Evolutionary conservation across 2,113 vertebrate genomes (phyloP).

Genomic region (Pedionomus torquatus): DNA sequence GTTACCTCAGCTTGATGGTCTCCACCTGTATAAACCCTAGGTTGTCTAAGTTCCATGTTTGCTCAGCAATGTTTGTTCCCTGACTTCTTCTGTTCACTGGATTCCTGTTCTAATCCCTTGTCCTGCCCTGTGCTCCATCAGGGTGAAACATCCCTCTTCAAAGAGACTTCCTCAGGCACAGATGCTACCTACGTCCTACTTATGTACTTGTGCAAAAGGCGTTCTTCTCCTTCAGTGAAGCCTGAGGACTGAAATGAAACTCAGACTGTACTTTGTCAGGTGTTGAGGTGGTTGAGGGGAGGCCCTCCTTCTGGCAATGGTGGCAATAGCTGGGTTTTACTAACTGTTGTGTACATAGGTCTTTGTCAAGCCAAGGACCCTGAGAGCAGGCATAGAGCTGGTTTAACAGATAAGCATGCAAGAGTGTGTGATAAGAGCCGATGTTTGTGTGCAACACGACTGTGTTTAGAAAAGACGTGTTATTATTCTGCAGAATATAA

Average conservation of each 20-base stretch:
- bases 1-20: background rate
- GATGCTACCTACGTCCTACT: background rate
- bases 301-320: background rate
- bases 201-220: background rate
- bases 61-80: background rate
- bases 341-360: fast-evolving
- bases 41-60: background rate
- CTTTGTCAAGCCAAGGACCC: background rate
- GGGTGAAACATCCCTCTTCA: background rate
- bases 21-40: background rate
- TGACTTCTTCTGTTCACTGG: background rate
- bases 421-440: background rate
- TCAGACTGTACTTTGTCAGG: background rate
- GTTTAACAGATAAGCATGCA: background rate
- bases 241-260: background rate
- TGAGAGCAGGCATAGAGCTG: background rate
- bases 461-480: background rate
- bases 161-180: background rate
- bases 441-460: background rate
- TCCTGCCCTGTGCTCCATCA: background rate
- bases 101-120: background rate
- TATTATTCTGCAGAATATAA: background rate
- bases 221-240: background rate
- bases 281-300: background rate
- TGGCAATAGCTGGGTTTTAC: background rate